phyloP scores from a whole-genome alignment of 1,140 invertebrate genomes.

The Grapholita molesta region DNA sequence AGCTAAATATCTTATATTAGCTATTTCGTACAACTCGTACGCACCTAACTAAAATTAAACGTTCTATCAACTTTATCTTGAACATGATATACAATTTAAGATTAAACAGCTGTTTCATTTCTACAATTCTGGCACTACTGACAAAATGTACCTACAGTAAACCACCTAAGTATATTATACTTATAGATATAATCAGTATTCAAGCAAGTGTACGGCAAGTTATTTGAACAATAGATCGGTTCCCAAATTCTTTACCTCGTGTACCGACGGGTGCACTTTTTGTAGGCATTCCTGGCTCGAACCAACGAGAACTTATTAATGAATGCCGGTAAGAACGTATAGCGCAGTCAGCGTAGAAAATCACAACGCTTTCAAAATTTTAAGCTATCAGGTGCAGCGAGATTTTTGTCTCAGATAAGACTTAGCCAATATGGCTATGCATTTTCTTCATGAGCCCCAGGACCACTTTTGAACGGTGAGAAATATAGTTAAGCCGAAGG shows the following conservation, averaged over 20 bases:
- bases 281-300: constrained; percentile 25
- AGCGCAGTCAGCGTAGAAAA: neutral
- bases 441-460: no score
- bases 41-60: neutral
- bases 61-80: neutral
- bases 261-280: constrained; percentile 28
- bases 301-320: neutral
- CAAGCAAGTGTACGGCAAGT: constrained; percentile 1
- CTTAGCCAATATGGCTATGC: no score
- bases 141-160: neutral
- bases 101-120: constrained; percentile 6
- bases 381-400: no score
- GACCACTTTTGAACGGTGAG: no score
- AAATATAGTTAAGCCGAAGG: no score
- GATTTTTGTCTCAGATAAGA: no score
- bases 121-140: neutral
- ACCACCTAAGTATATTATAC: no score
- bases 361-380: neutral
- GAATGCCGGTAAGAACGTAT: neutral
- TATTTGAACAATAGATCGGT: constrained; percentile 24
- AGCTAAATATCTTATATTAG: no score
- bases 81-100: neutral
- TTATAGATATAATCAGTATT: constrained; percentile 8
- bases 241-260: constrained; percentile 24
- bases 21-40: no score